These are phyloP conservation scores for Eulemur rubriventer DNA, from an alignment of 2,797 vertebrate species.

Conservation along the genomic window DNA sequence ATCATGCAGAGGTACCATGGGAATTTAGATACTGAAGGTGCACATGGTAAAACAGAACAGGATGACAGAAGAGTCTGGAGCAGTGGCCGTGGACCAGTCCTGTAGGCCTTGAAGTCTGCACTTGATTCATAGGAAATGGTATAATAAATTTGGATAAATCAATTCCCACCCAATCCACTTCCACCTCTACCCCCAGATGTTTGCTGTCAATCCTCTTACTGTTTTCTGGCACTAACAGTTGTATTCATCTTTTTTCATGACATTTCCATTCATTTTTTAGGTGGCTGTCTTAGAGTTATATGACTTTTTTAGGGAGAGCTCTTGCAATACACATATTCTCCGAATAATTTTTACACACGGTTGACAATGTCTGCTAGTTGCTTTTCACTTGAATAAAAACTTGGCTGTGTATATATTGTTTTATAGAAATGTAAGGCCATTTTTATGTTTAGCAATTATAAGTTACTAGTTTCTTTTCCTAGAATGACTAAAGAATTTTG, in stretches of 20 bases:
- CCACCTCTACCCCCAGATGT: not conserved
- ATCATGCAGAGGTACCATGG: accelerated
- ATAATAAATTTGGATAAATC: not conserved
- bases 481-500: not conserved
- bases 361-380: not conserved
- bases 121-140: not conserved
- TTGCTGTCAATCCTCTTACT: not conserved
- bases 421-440: not conserved
- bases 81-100: no score
- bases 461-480: not conserved
- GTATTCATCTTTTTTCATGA: not conserved
- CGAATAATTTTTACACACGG: not conserved
- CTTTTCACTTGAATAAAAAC: not conserved
- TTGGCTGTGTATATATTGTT: not conserved
- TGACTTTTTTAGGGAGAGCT: not conserved
- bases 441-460: not conserved
- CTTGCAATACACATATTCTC: not conserved
- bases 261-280: not conserved
- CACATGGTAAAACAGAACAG: not conserved
- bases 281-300: not conserved
- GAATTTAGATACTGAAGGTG: not conserved
- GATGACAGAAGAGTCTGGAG: not conserved
- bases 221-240: not conserved
- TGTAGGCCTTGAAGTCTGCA: not conserved
- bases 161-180: not conserved